Evolutionary conservation across 1,140 invertebrate genomes (phyloP).

Genomic region (Drosophila quadrilineata): DNA sequence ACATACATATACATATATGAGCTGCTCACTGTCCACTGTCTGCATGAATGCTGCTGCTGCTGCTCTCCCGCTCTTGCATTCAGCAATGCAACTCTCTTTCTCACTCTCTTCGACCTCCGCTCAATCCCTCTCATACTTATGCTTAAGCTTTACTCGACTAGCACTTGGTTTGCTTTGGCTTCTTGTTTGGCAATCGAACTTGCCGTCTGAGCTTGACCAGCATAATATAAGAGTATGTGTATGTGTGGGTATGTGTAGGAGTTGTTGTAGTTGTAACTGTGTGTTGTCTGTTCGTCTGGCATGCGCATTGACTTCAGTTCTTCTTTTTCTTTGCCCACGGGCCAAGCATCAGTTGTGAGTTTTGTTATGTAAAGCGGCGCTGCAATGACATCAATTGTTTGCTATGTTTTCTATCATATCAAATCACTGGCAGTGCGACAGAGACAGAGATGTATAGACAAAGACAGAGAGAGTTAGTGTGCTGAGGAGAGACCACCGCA

Average conservation of each 20-base stretch:
- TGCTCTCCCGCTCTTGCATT: too few relatives aligned
- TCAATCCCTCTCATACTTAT: too few relatives aligned
- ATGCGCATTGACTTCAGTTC: slow-evolving; percentile 70
- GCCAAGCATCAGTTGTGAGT: slow-evolving; percentile 62
- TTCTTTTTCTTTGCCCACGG: slow-evolving; percentile 66
- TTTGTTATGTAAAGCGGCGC: slow-evolving; percentile 73
- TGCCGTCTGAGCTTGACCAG: background rate
- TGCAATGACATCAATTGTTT: slow-evolving; percentile 74
- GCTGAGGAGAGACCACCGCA: slow-evolving; percentile 1
- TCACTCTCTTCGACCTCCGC: background rate
- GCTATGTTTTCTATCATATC: slow-evolving; percentile 48
- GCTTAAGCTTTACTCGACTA: too few relatives aligned
- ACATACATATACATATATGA: slow-evolving; percentile 78
- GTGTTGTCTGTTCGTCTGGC: too few relatives aligned
- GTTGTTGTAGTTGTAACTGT: too few relatives aligned
- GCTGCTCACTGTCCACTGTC: slow-evolving; percentile 41
- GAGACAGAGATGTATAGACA: too few relatives aligned
- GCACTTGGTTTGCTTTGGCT: background rate
- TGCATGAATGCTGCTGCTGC: background rate
- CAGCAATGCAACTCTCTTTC: too few relatives aligned
- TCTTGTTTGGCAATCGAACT: background rate
- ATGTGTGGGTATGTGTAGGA: background rate
- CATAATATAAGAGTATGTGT: too few relatives aligned
- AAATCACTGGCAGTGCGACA: too few relatives aligned
- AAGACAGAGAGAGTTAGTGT: too few relatives aligned